phyloP scores from a whole-genome alignment of 2,113 vertebrate genomes.

The Gymnarchus niloticus region DNA sequence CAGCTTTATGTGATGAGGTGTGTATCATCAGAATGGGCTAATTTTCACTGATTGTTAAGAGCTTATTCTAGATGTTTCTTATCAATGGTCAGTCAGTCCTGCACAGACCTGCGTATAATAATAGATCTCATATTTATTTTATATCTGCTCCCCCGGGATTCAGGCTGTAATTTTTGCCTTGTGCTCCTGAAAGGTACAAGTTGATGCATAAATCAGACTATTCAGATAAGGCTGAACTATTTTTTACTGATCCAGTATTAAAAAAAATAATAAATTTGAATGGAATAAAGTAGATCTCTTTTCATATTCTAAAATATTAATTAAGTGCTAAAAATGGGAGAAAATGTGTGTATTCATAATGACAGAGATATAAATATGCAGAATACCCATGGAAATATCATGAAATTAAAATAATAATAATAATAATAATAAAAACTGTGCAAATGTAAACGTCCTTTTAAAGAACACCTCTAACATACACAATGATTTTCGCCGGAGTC shows the following conservation, averaged over 20 bases:
- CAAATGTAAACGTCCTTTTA: too few species aligned
- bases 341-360: background rate
- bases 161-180: background rate
- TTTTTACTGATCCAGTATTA: background rate
- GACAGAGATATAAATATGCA: background rate
- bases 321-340: background rate
- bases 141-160: conserved; percentile 11
- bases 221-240: background rate
- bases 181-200: background rate
- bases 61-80: too few species aligned
- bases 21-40: too few species aligned
- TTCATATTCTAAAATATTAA: background rate
- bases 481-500: too few species aligned
- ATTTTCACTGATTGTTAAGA: too few species aligned
- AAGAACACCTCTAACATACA: too few species aligned
- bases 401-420: too few species aligned
- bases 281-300: conserved; percentile 2
- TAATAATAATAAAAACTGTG: too few species aligned
- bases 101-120: conserved; percentile 25
- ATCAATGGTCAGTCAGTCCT: background rate
- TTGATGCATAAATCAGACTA: background rate
- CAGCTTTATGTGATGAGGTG: too few species aligned
- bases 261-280: background rate
- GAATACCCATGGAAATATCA: too few species aligned
- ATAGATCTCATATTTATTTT: conserved; percentile 36